Base-by-base conservation (phyloP, 2,888 invertebrate genomes). In the Parascotia fuliginaria region DNA sequence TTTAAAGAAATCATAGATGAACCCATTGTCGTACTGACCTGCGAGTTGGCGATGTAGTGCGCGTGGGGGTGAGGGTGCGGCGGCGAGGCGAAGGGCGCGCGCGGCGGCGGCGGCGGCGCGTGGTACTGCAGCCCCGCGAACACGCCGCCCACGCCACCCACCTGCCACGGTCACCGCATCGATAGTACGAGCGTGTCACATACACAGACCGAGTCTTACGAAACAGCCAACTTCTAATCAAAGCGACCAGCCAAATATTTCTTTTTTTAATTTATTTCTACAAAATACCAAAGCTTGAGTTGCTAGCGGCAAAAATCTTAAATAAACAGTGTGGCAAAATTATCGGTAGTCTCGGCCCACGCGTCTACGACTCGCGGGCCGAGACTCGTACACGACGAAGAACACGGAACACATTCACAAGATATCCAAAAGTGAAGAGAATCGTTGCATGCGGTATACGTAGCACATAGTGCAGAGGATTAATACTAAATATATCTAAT, bases 181-280 rank as follows among this genome's bases (percentile, higher is more conserved):
- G n/a, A n/a, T n/a, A n/a, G n/a, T n/a, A n/a, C n/a, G n/a, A n/a
- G n/a, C n/a, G n/a, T n/a, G n/a, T 69, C 79, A 85, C 82, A 83
- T 73, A 70, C 60, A 77, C 72, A 77, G 80, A 85, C 84, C 82
- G 75, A 75, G 75, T 79, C 69, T 73, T 65, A 79, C 70, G 74
- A 77, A 83, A 83, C 89, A 89, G 87, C 87, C 87, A 87, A 83
- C 72, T 71, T 82, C 85, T 88, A 87, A 77, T 70, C 70, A 75
- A 87, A 89, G 87, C 88, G 87, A 85, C 85, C 89, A 85, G 85
- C 86, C 89, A 86, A 86, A 87, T 85, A 85, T 88, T 85, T 79
- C 78, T 70, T 79, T 70, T 70, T 69, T 60, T 66, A 57, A 71
- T 65, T 67, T 69, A 70, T 75, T 63, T 81, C 82, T 83, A 83